Evolutionary conservation across 2,113 vertebrate genomes (phyloP).

Genomic region (Cromileptes altivelis): DNA sequence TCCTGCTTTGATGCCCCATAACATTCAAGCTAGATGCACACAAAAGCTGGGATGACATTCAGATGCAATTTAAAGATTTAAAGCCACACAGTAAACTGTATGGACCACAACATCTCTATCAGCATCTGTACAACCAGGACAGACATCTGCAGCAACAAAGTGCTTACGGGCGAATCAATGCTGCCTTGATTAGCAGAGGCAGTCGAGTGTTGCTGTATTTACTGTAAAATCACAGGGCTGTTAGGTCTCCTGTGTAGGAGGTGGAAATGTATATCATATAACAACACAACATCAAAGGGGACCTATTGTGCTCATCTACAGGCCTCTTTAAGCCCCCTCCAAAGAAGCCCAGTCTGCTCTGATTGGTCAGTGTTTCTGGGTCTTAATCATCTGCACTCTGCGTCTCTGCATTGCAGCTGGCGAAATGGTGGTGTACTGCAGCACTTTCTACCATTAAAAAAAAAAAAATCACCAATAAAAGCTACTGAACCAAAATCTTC

Average conservation of each 20-base stretch:
- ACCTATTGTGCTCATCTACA: too few relatives aligned
- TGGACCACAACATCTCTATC: not conserved
- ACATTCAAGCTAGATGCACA: not conserved
- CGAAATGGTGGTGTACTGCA: not conserved
- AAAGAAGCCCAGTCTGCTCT: too few relatives aligned
- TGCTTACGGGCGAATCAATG: slow-evolving; percentile 29
- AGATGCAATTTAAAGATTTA: not conserved
- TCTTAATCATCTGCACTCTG: too few relatives aligned
- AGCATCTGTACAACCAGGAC: not conserved
- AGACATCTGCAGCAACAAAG: slow-evolving; percentile 13
- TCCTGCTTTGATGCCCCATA: not conserved
- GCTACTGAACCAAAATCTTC: too few relatives aligned
- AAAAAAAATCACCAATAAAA: too few relatives aligned
- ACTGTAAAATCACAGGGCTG: slow-evolving; percentile 1
- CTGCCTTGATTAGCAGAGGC: slow-evolving; percentile 21
- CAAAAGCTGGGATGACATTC: not conserved
- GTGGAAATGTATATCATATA: slow-evolving; percentile 7
- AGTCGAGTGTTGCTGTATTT: slow-evolving; percentile 10
- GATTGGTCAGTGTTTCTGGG: too few relatives aligned
- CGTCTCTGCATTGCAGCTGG: too few relatives aligned
- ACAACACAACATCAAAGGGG: not conserved
- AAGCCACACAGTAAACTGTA: slow-evolving; percentile 3
- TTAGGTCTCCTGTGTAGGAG: slow-evolving; percentile 23
- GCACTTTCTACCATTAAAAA: not conserved
- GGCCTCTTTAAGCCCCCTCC: too few relatives aligned